phyloP scores from a whole-genome alignment of 2,888 invertebrate genomes.

The Brachyptera risi region DNA sequence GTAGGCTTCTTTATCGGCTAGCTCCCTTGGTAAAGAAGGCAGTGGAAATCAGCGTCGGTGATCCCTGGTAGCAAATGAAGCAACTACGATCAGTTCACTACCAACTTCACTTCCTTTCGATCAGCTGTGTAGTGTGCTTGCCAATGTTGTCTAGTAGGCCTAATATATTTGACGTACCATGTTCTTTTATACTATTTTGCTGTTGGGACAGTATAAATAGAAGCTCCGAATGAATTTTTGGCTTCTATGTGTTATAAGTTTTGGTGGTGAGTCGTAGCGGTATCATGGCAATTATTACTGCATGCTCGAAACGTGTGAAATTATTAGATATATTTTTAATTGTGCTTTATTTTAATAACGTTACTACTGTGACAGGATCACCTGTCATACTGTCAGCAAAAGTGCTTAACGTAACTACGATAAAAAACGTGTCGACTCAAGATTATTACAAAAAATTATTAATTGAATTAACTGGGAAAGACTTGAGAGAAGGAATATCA shows the following conservation, averaged over 20 bases:
- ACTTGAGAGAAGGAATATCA: slow-evolving; percentile 31
- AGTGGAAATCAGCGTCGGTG: no score
- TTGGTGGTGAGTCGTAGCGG: not conserved
- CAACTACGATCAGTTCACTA: no score
- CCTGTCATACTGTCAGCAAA: slow-evolving; percentile 32
- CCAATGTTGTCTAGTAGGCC: no score
- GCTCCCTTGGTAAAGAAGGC: no score
- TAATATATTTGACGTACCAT: no score
- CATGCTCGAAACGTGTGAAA: not conserved
- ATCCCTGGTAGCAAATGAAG: no score
- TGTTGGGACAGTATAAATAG: not conserved
- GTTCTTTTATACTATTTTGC: no score
- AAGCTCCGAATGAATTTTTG: not conserved
- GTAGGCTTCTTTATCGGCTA: no score
- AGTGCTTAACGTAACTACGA: slow-evolving; percentile 32
- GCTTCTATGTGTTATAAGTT: not conserved
- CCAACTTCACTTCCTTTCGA: no score
- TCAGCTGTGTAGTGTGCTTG: no score
- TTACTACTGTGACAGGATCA: not conserved
- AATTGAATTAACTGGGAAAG: slow-evolving; percentile 32
- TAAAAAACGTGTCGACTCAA: slow-evolving; percentile 25
- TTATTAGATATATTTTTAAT: not conserved
- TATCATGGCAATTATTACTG: not conserved
- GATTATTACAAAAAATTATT: slow-evolving; percentile 31
- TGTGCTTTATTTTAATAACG: not conserved